Evolutionary conservation across 1,140 invertebrate genomes (phyloP).

Genomic region (Drosophila kepulauana): DNA sequence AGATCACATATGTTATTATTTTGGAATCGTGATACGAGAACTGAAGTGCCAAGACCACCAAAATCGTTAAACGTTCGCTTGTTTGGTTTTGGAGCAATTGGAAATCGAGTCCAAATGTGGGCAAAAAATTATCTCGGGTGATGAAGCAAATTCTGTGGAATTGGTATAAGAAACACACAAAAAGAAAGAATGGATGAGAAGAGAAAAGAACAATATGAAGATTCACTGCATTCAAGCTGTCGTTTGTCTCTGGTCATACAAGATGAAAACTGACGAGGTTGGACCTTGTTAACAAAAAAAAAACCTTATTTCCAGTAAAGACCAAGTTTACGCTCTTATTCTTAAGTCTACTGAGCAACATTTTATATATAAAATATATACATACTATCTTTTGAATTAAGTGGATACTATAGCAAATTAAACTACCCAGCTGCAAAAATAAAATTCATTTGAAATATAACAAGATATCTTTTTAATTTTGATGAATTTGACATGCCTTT

Average conservation of each 20-base stretch:
- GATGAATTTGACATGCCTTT: background rate
- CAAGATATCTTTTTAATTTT: background rate
- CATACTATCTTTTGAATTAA: background rate
- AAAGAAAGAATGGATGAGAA: background rate
- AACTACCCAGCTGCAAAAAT: too few relatives aligned
- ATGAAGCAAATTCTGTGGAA: slow-evolving; percentile 6
- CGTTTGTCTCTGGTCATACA: background rate
- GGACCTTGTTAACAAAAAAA: background rate
- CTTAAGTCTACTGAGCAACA: background rate
- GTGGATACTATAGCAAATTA: background rate
- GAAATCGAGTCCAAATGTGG: background rate
- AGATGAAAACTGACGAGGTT: background rate
- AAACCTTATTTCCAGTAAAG: background rate
- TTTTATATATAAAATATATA: too few relatives aligned
- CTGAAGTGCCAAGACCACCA: slow-evolving; percentile 5
- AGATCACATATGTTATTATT: too few relatives aligned
- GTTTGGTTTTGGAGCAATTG: background rate
- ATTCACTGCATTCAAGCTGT: background rate
- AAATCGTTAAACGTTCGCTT: background rate
- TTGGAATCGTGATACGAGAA: background rate
- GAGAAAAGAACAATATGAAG: background rate
- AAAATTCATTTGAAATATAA: background rate
- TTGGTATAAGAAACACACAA: background rate
- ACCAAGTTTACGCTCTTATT: background rate
- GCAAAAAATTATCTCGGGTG: slow-evolving; percentile 9